Evolutionary conservation across 1,140 invertebrate species (phyloP).

Genomic region (Periplaneta americana): DNA sequence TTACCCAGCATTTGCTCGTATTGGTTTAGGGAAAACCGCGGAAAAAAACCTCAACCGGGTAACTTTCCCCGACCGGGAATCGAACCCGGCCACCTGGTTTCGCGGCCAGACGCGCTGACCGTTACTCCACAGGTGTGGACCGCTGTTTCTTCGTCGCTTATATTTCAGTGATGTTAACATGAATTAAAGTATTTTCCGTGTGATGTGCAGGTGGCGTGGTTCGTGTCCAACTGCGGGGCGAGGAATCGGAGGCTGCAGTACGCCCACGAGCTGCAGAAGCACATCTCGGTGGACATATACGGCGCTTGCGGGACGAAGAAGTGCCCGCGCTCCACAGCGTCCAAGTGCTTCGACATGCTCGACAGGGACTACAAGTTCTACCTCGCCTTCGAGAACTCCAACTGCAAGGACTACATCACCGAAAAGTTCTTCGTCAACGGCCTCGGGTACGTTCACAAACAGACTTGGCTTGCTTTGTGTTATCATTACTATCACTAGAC

Average conservation of each 20-base stretch:
- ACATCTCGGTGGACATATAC: conserved; percentile 90
- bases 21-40: no score
- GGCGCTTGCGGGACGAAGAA: conserved; percentile 82
- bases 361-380: conserved; percentile 96
- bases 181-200: no score
- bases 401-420: conserved; percentile 94
- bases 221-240: conserved; percentile 93
- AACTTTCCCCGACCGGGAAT: no score
- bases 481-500: no score
- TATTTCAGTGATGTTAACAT: no score
- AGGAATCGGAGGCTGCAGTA: conserved; percentile 82
- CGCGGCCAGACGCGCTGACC: no score
- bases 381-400: conserved; percentile 94
- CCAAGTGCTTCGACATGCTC: conserved; percentile 87
- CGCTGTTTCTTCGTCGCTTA: no score
- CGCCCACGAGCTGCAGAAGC: conserved; percentile 76
- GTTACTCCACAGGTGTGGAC: no score
- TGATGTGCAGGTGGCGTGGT: conserved; percentile 77
- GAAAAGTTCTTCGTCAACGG: conserved; percentile 97
- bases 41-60: no score
- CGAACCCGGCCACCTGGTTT: no score
- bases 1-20: no score
- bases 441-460: conserved; percentile 66
- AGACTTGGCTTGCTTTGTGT: no score
- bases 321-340: conserved; percentile 71